Evolutionary conservation across 2,797 vertebrate genomes (phyloP).

Genomic region (Lithobates pipiens): DNA sequence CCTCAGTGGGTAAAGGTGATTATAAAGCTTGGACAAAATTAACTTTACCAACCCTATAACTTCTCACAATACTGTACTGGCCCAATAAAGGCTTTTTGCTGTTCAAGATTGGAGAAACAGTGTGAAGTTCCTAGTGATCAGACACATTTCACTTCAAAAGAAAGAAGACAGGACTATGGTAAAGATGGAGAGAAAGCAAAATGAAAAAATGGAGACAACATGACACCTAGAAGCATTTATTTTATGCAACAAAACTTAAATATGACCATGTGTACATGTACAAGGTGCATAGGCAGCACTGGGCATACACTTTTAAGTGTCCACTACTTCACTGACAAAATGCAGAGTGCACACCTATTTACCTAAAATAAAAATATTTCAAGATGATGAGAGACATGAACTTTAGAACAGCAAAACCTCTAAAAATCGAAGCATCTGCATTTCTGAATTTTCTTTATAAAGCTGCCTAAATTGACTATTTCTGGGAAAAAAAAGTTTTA

Average conservation of each 20-base stretch:
- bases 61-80: too few species aligned
- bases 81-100: too few species aligned
- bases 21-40: too few species aligned
- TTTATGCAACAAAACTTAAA: constrained; percentile 88
- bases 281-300: constrained; percentile 74
- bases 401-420: constrained; percentile 81
- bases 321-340: constrained; percentile 76
- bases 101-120: too few species aligned
- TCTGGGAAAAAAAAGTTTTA: constrained; percentile 69
- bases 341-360: constrained; percentile 79
- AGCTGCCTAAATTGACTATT: constrained; percentile 80
- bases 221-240: constrained; percentile 90
- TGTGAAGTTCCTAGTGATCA: too few species aligned
- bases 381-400: constrained; percentile 85
- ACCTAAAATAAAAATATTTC: constrained; percentile 81
- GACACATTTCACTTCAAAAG: too few species aligned
- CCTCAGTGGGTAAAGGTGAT: too few species aligned
- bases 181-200: constrained; percentile 37
- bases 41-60: too few species aligned
- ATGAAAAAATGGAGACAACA: constrained; percentile 56
- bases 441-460: constrained; percentile 77
- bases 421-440: constrained; percentile 74
- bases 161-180: not conserved
- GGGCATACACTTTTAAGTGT: constrained; percentile 58
- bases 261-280: constrained; percentile 81